phyloP scores from a whole-genome alignment of 2,113 vertebrate species.

The Sapayoa aenigma region DNA sequence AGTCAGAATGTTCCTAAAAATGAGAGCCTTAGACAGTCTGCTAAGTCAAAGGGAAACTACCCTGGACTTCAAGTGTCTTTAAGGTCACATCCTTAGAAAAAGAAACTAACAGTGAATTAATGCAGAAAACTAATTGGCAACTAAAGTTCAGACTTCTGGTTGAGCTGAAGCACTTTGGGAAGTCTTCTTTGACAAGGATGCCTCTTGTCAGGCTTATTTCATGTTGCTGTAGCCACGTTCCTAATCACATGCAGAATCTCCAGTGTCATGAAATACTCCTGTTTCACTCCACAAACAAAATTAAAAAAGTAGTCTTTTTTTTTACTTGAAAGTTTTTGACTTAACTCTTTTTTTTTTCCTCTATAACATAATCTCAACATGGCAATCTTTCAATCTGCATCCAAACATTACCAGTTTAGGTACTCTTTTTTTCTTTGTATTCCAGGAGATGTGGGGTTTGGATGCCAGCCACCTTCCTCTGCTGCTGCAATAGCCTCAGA shows the following conservation, averaged over 20 bases:
- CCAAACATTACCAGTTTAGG: constrained; percentile 13
- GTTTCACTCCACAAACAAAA: not conserved
- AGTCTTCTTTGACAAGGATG: not conserved
- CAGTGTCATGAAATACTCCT: not conserved
- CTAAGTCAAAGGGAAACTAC: not conserved
- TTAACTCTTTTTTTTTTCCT: not conserved
- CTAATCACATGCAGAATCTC: not conserved
- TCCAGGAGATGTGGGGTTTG: constrained; percentile 49
- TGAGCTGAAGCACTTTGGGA: not conserved
- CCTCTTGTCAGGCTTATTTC: not conserved
- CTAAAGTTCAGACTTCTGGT: not conserved
- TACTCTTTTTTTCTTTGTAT: constrained; percentile 14
- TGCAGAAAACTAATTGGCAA: not conserved
- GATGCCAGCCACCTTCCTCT: constrained; percentile 40
- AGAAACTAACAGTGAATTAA: not conserved
- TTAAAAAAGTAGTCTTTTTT: not conserved
- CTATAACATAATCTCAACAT: not conserved
- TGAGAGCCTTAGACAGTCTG: not conserved
- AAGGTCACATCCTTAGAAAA: not conserved
- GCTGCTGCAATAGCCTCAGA: constrained; percentile 33
- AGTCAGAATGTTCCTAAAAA: not conserved
- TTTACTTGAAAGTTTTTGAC: not conserved
- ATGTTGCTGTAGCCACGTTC: not conserved
- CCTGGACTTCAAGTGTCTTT: not conserved
- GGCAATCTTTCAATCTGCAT: not conserved